A percentile compares a stretch with the other conserved stretches of the same genome.
These are phyloP conservation scores for Eudorcas thomsonii DNA, from an alignment of 2,113 vertebrate species.

Conservation along the genomic window DNA sequence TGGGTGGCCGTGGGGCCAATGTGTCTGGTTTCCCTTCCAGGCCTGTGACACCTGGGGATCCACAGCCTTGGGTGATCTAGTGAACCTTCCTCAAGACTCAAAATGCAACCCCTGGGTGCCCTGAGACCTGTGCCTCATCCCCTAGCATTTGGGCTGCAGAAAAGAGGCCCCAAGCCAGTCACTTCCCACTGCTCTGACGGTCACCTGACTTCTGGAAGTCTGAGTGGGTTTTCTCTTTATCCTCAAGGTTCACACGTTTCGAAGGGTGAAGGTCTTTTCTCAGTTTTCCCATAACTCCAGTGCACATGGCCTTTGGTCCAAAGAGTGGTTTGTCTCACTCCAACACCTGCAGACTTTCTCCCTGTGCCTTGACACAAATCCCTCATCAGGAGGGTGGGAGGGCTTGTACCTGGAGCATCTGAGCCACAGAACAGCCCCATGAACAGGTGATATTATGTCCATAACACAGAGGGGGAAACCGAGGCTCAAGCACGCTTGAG, in stretches of 20 bases:
- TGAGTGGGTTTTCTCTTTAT: background rate
- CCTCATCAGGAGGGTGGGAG: background rate
- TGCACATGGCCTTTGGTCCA: background rate
- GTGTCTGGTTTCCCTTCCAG: too few species aligned
- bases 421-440: background rate
- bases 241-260: accelerated
- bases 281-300: background rate
- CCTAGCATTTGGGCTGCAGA: background rate
- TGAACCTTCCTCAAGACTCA: background rate
- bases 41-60: background rate
- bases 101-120: background rate
- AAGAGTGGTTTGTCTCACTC: background rate
- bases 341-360: too few species aligned
- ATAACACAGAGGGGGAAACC: background rate
- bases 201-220: background rate
- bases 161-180: background rate
- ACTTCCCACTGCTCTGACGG: background rate
- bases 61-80: background rate
- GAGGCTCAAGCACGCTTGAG: background rate
- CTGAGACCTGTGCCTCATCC: background rate
- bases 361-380: too few species aligned
- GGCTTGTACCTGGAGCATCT: background rate
- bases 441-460: background rate
- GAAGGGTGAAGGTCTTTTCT: background rate
- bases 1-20: background rate